These are phyloP conservation scores for Thalpophila matura DNA, from an alignment of 2,888 invertebrate species.

Conservation along the genomic window DNA sequence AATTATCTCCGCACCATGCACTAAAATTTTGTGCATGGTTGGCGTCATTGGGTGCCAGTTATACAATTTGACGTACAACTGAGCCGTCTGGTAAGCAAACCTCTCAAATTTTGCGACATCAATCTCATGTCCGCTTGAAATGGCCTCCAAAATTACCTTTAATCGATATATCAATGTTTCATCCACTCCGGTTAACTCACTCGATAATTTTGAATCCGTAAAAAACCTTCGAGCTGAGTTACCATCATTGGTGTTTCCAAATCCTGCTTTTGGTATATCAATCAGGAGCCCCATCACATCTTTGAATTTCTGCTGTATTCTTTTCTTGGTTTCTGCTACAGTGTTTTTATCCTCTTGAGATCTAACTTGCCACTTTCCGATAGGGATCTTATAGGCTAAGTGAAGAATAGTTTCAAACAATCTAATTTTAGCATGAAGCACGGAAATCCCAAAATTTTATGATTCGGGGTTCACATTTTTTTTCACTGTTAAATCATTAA, in stretches of 20 bases:
- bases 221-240: slow-evolving; percentile 29
- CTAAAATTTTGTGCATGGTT: slow-evolving; percentile 4
- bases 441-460: background rate
- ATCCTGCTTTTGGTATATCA: slow-evolving; percentile 27
- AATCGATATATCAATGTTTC: slow-evolving; percentile 3
- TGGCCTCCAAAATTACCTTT: slow-evolving; percentile 5
- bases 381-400: background rate
- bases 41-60: background rate
- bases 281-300: slow-evolving; percentile 22
- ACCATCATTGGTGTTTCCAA: slow-evolving; percentile 28
- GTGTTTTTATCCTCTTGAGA: slow-evolving; percentile 1
- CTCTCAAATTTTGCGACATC: slow-evolving; percentile 8
- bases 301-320: slow-evolving; percentile 19
- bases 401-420: background rate
- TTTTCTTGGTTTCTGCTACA: slow-evolving; percentile 5
- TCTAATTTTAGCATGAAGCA: background rate
- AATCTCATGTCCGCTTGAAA: slow-evolving; percentile 12
- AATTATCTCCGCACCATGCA: slow-evolving; percentile 7
- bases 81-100: slow-evolving; percentile 1
- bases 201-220: slow-evolving; percentile 13
- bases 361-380: slow-evolving; percentile 1
- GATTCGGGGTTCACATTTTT: slow-evolving; percentile 1
- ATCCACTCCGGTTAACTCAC: slow-evolving; percentile 10
- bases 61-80: background rate
- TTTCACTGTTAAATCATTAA: slow-evolving; percentile 3